Conservation (phyloP, 2,113 vertebrate genomes). For the Suricata suricatta region DNA sequence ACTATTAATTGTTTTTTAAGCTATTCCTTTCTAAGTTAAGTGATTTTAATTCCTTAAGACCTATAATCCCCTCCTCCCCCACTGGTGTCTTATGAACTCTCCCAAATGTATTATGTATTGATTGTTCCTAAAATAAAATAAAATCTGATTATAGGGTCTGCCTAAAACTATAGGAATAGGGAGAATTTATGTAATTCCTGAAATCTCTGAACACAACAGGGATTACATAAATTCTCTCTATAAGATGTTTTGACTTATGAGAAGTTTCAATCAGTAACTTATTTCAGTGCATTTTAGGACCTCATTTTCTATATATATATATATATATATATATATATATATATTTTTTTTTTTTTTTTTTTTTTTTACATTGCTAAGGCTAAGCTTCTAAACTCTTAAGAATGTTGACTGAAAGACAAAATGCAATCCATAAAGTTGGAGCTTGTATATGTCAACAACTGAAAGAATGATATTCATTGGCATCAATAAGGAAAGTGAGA, state of each 20-base stretch:
- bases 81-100: neutral
- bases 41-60: neutral
- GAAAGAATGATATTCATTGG: neutral
- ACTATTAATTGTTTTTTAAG: neutral
- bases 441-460: neutral
- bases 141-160: neutral
- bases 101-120: neutral
- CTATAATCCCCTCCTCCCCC: neutral
- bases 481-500: slow-evolving; percentile 30
- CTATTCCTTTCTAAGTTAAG: slow-evolving; percentile 33
- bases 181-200: neutral
- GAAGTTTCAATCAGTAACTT: neutral
- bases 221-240: no score
- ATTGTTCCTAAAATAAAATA: neutral
- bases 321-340: no score
- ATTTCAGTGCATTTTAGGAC: neutral
- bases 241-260: neutral
- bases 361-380: neutral
- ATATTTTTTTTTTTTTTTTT: no score
- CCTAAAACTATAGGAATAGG: neutral
- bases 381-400: slow-evolving; percentile 41
- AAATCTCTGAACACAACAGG: neutral
- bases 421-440: neutral
- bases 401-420: neutral
- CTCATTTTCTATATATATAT: neutral